phyloP scores from a whole-genome alignment of 2,797 vertebrate species.

The Manis crassicaudata region DNA sequence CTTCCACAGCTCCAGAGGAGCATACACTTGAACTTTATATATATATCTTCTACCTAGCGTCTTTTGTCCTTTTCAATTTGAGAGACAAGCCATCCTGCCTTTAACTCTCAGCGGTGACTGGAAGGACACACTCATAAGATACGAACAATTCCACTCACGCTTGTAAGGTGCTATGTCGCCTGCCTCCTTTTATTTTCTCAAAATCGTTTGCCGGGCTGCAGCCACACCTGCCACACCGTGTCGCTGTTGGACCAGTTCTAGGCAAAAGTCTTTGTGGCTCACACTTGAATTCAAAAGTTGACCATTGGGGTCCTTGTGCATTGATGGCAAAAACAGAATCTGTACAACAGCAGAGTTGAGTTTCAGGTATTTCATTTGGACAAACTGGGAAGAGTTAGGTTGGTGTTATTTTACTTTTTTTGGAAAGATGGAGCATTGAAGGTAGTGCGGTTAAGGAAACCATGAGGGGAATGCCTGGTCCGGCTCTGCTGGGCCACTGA shows the following conservation, averaged over 20 bases:
- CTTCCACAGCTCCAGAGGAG: background rate
- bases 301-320: background rate
- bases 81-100: background rate
- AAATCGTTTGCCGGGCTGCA: too few relatives aligned
- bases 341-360: background rate
- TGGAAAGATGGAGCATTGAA: background rate
- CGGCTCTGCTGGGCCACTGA: background rate
- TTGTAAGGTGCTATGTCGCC: background rate
- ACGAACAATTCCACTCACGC: background rate
- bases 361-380: background rate
- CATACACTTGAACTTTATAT: background rate
- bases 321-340: background rate
- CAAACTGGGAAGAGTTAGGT: background rate
- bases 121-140: background rate
- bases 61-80: background rate
- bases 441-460: background rate
- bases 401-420: background rate
- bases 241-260: slow-evolving; percentile 39
- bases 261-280: background rate
- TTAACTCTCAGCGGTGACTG: background rate
- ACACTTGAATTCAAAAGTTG: background rate
- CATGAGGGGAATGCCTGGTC: background rate
- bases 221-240: slow-evolving; percentile 20
- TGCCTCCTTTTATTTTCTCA: background rate
- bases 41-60: background rate